These are phyloP conservation scores for Dicaeum eximium DNA, from an alignment of 2,113 vertebrate species.

Conservation along the genomic window DNA sequence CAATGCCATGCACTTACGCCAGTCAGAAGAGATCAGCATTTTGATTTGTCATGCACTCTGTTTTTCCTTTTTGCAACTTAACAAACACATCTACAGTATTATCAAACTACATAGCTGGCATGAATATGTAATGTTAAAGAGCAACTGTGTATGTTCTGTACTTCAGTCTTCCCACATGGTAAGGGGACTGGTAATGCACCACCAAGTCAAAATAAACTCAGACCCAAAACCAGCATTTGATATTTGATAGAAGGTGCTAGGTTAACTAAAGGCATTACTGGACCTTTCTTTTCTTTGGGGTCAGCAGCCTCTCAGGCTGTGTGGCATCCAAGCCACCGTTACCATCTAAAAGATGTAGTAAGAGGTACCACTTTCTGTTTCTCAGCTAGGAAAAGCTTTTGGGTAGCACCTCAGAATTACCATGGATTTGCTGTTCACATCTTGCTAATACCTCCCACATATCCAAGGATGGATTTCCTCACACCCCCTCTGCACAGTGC, in stretches of 20 bases:
- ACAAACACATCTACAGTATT: not conserved
- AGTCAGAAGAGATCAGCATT: not conserved
- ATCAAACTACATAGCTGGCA: not conserved
- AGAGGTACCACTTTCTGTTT: not conserved
- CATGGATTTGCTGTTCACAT: not conserved
- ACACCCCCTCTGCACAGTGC: not conserved
- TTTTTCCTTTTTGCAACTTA: not conserved
- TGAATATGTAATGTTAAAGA: not conserved
- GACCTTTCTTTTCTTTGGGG: not conserved
- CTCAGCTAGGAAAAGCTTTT: not conserved
- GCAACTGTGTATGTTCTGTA: not conserved
- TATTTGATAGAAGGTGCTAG: not conserved
- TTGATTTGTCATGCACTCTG: not conserved
- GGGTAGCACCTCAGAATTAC: not conserved
- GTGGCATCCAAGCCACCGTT: not conserved
- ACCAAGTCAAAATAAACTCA: not conserved
- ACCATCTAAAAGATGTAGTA: not conserved
- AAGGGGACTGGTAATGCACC: not conserved
- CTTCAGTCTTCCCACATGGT: not conserved
- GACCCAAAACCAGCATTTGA: not conserved
- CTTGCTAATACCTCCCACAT: not conserved
- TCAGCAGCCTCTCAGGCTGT: not conserved
- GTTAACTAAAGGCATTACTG: not conserved
- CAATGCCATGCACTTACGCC: not conserved
- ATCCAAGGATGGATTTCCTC: not conserved